phyloP scores from a whole-genome alignment of 2,113 vertebrate genomes.

The Petrocephalus zakoni region DNA sequence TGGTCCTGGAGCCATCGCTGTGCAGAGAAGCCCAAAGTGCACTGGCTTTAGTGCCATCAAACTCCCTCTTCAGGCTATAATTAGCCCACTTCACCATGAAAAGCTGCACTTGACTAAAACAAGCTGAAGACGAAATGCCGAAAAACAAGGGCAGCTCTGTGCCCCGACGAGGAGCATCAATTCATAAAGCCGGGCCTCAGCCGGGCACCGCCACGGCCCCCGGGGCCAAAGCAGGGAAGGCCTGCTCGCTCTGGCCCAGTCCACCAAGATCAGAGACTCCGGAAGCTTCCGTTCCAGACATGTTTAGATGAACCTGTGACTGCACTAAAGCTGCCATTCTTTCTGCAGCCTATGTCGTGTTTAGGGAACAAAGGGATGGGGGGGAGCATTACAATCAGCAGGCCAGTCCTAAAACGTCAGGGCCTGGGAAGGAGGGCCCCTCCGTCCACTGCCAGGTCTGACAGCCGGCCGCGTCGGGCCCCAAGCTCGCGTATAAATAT shows the following conservation, averaged over 20 bases:
- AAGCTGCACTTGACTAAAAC: not conserved
- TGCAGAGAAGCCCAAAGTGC: not conserved
- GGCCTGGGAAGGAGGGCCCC: not conserved
- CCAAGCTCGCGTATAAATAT: conserved; percentile 4
- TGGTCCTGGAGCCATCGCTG: no score
- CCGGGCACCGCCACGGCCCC: not conserved
- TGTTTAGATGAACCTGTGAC: not conserved
- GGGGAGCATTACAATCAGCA: not conserved
- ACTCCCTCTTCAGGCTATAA: not conserved
- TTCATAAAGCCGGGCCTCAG: not conserved
- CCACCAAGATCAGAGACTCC: not conserved
- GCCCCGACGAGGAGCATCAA: not conserved
- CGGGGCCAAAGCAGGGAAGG: not conserved
- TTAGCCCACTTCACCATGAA: not conserved
- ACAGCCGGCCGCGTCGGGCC: not conserved
- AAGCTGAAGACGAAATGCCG: not conserved
- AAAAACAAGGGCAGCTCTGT: not conserved
- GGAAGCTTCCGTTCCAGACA: not conserved
- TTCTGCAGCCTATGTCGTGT: not conserved
- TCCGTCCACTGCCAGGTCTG: not conserved
- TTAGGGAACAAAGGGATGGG: not conserved
- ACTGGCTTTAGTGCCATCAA: not conserved
- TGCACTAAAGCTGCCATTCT: not conserved
- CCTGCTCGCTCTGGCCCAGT: not conserved
- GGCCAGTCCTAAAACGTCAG: not conserved